Conservation (phyloP, 1,140 invertebrate genomes). For the Cherax quadricarinatus region DNA sequence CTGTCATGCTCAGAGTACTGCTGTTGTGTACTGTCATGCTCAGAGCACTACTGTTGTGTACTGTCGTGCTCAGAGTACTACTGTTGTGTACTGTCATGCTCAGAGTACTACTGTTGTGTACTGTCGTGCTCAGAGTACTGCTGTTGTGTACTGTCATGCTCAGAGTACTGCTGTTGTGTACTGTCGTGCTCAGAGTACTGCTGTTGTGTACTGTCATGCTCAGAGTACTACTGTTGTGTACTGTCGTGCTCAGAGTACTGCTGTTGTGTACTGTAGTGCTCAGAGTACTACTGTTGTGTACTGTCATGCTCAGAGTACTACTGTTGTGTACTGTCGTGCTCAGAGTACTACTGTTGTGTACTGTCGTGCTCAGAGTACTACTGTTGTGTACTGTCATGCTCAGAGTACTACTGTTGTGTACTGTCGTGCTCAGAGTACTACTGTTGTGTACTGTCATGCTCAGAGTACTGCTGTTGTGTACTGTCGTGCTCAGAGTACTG, state of each 20-base stretch:
- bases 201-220: conserved; percentile 28
- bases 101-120: background rate
- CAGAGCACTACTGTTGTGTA: too few species aligned
- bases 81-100: conserved; percentile 10
- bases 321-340: conserved; percentile 26
- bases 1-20: conserved; percentile 23
- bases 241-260: conserved; percentile 16
- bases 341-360: background rate
- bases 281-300: background rate
- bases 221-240: background rate
- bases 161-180: conserved; percentile 1
- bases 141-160: conserved; percentile 28
- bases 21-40: too few species aligned
- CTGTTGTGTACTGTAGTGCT: conserved; percentile 22
- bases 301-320: conserved; percentile 11
- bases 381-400: conserved; percentile 26
- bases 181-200: conserved; percentile 16
- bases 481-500: conserved; percentile 16
- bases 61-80: too few species aligned
- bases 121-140: conserved; percentile 16
- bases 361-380: conserved; percentile 12
- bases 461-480: conserved; percentile 1
- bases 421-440: conserved; percentile 12
- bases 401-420: background rate
- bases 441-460: conserved; percentile 28